Conservation (phyloP, 2,113 vertebrate species). For the Orycteropus afer region DNA sequence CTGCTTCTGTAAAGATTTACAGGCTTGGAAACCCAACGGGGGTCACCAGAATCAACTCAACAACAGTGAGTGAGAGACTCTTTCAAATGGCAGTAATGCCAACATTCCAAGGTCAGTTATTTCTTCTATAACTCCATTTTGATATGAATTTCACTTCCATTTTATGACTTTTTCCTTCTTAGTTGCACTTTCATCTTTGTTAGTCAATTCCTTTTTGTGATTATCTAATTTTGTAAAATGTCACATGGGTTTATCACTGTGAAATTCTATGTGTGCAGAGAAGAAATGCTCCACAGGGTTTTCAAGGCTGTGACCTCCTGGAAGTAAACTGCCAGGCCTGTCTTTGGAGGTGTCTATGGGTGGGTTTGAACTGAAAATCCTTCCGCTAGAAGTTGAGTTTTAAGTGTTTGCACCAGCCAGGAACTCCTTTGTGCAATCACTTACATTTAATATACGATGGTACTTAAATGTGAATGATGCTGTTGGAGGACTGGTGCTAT, state of each 20-base stretch:
- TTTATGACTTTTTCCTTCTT: background rate
- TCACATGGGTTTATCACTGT: background rate
- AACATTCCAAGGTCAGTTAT: background rate
- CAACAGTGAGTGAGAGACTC: no score
- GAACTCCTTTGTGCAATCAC: background rate
- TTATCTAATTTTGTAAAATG: slow-evolving; percentile 12
- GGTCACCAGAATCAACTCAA: no score
- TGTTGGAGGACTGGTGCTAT: background rate
- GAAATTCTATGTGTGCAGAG: background rate
- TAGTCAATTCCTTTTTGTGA: background rate
- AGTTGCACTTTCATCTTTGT: background rate
- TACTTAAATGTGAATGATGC: background rate
- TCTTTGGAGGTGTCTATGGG: no score
- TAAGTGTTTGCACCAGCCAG: background rate
- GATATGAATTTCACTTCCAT: slow-evolving; percentile 24
- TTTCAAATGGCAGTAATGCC: slow-evolving; percentile 12
- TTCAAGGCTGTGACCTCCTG: background rate
- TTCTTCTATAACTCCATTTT: slow-evolving; percentile 3
- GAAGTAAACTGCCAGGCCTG: background rate
- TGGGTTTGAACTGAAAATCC: background rate
- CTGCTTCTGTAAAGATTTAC: background rate
- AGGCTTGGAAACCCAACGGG: no score
- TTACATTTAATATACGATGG: background rate
- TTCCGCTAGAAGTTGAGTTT: background rate
- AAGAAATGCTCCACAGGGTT: background rate